Conservation (phyloP, 2,888 invertebrate species). For the Synanthedon tipuliformis region DNA sequence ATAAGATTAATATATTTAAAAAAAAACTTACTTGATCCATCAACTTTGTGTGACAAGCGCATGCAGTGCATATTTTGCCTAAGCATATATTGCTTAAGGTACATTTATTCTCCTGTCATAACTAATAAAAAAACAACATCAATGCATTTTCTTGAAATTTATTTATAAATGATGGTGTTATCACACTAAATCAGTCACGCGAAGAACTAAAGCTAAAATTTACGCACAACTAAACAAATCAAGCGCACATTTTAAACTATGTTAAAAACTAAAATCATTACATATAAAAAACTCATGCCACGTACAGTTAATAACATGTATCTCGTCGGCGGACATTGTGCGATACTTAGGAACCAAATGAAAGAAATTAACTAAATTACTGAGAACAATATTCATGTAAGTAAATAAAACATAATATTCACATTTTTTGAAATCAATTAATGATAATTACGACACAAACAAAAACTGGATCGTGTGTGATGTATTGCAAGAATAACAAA, state of each 20-base stretch:
- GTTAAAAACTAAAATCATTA: conserved; percentile 8
- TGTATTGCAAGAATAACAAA: no score
- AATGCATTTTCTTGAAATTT: conserved; percentile 26
- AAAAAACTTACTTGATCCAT: conserved; percentile 26
- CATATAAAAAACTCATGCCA: conserved; percentile 10
- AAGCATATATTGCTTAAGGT: conserved; percentile 5
- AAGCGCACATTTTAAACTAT: conserved; percentile 1
- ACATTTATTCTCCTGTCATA: conserved; percentile 3
- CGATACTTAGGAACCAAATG: not conserved
- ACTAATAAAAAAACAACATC: conserved; percentile 5
- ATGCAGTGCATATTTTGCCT: conserved; percentile 22
- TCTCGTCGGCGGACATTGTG: not conserved
- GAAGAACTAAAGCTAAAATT: conserved; percentile 6
- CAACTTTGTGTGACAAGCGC: conserved; percentile 42
- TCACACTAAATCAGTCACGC: conserved; percentile 63
- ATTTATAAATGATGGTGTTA: conserved; percentile 34
- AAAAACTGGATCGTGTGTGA: no score
- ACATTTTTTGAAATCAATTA: no score
- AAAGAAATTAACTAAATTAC: not conserved
- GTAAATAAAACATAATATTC: no score
- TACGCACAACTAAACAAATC: conserved; percentile 1
- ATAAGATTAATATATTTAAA: conserved; percentile 11
- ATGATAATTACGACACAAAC: no score
- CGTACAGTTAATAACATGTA: conserved; percentile 2
- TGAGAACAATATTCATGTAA: no score